Evolutionary conservation across 2,113 vertebrate species (phyloP), one percentile per base, ranked within the genome.

Genomic region (Willisornis vidua): DNA sequence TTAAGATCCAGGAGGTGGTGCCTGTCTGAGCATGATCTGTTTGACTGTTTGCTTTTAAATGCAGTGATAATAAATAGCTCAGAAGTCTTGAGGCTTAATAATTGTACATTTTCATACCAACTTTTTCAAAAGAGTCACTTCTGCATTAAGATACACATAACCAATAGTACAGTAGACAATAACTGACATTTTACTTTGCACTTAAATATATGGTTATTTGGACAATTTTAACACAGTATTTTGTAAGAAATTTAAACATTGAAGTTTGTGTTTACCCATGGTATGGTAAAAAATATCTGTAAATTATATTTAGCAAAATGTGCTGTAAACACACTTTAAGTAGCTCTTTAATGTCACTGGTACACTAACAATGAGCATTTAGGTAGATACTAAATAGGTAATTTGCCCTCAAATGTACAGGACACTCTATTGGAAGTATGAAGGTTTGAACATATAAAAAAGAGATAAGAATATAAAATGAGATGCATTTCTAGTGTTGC

Each of bases 1-100:
- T n/a, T 0, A 0, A 46, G 7, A 29, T 52, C 63, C 43, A 75
- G 48, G 41, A 41, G 7, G 3, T 52, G 22, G 1, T 74, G 12
- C 11, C 22, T 61, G 19, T 78, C 29, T 81, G 39, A 45, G 24
- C 8, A 3, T 46, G 55, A 80, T 77, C 24, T 0, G 0, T 57
- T 62, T 74, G 10, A 43, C 55, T 78, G 16, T 26, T 80, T 3
- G 4, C 6, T 81, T 87, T 80, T 54, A 92, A 92, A 25, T 70
- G 61, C 28, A 12, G 23, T 83, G 67, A 18, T 35, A 52, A 17
- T 79, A 77, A 84, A 9, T 68, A 80, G 17, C 24, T 80, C 26
- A 14, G 24, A 14, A 66, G 28, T 54, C 41, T 35, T 41, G 9
- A 74, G 14, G n/a, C 41, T 39, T 89, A 43, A 7, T 59, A 59